phyloP scores from a whole-genome alignment of 1,140 invertebrate species.

The Pseudomyrmex flavicornis region DNA sequence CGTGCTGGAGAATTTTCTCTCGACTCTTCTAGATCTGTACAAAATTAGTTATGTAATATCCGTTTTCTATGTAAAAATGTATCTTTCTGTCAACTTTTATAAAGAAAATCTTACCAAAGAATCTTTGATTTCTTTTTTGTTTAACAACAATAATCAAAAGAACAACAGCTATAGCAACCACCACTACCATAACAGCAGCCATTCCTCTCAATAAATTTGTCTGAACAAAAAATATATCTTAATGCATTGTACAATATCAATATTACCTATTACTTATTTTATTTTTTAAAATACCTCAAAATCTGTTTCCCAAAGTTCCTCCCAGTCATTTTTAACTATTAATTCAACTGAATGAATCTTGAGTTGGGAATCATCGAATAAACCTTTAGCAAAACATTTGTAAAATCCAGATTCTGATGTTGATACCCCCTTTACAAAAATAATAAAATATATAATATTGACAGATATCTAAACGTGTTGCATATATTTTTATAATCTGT shows the following conservation, averaged over 20 bases:
- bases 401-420: constrained; percentile 87
- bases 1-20: constrained; percentile 80
- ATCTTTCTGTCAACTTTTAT: constrained; percentile 30
- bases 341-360: constrained; percentile 87
- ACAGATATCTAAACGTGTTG: no score
- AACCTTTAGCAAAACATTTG: constrained; percentile 87
- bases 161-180: constrained; percentile 77
- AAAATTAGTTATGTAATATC: constrained; percentile 31
- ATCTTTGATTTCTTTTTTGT: constrained; percentile 73
- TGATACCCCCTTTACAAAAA: constrained; percentile 86
- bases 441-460: constrained; percentile 14
- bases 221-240: constrained; percentile 65
- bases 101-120: constrained; percentile 78
- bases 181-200: constrained; percentile 78
- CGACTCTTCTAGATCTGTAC: constrained; percentile 81
- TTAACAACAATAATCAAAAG: constrained; percentile 78
- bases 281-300: constrained; percentile 82
- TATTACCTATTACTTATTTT: constrained; percentile 75
- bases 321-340: constrained; percentile 85
- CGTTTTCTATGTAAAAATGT: background rate
- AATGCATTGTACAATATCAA: constrained; percentile 24
- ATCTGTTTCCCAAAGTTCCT: constrained; percentile 82
- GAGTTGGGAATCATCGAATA: constrained; percentile 84
- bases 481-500: no score
- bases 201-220: constrained; percentile 80